These are phyloP conservation scores for Augochlora pura DNA, from an alignment of 1,140 invertebrate genomes.

Conservation along the genomic window DNA sequence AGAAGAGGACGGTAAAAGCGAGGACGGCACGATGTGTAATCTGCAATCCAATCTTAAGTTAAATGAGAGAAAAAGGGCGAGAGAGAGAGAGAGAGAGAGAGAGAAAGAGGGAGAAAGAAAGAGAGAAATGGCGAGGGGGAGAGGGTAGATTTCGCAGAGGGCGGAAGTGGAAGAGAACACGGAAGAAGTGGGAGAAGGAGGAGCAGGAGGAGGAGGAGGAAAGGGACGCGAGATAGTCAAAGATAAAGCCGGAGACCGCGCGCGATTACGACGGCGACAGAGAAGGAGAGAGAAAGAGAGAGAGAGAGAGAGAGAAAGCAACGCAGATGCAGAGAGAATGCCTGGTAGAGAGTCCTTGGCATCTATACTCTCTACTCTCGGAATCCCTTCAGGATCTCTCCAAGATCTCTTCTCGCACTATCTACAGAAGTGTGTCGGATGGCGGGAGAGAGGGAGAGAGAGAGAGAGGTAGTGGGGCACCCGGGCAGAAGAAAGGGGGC, in stretches of 20 bases:
- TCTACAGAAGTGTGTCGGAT: constrained; percentile 52
- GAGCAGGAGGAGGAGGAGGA: not conserved
- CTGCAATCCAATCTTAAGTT: constrained; percentile 69
- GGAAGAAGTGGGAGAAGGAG: too few species aligned
- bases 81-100: not conserved
- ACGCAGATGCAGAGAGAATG: constrained; percentile 25
- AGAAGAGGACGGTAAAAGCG: constrained; percentile 51
- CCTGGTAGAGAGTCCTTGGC: constrained; percentile 49
- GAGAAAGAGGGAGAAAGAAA: not conserved
- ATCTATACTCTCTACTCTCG: constrained; percentile 52
- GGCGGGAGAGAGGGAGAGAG: constrained; percentile 1
- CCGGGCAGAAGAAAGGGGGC: not conserved
- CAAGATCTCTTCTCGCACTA: constrained; percentile 61
- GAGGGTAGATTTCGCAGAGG: constrained; percentile 15
- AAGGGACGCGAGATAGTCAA: constrained; percentile 30
- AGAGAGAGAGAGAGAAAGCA: constrained; percentile 13
- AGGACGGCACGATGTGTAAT: constrained; percentile 61
- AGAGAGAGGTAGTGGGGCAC: not conserved
- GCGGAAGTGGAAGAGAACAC: not conserved
- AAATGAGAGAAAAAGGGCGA: constrained; percentile 59
- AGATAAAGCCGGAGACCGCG: constrained; percentile 40
- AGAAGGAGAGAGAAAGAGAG: constrained; percentile 11
- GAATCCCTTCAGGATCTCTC: constrained; percentile 62
- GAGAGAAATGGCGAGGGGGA: not conserved
- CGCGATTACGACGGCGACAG: constrained; percentile 43